Percentiles rank a stretch among this genome's conserved stretches.
phyloP scores from a whole-genome alignment of 2,797 vertebrate genomes.

The Argya squamiceps region DNA sequence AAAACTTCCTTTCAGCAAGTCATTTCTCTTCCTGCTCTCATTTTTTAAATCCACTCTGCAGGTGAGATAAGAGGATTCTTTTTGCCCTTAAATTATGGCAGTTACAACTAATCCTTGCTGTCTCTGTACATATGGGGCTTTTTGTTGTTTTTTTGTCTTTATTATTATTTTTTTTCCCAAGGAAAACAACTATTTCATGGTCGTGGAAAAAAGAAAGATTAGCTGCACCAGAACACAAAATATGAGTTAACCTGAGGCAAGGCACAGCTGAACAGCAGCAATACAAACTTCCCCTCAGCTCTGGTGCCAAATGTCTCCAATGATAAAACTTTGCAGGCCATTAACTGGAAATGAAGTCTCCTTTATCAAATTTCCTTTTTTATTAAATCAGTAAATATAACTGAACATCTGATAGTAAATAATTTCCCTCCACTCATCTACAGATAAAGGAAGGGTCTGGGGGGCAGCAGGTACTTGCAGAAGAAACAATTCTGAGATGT shows the following conservation, averaged over 20 bases:
- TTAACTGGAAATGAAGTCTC: not conserved
- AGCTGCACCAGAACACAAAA: not conserved
- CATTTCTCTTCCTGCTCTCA: not conserved
- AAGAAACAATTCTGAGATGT: not conserved
- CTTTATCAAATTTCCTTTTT: not conserved
- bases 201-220: not conserved
- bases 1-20: constrained; percentile 25
- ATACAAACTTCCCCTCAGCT: not conserved
- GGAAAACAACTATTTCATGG: constrained; percentile 42
- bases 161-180: not conserved
- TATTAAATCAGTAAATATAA: not conserved
- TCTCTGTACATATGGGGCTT: not conserved
- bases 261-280: not conserved
- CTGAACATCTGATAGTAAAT: not conserved
- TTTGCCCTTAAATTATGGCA: constrained; percentile 26
- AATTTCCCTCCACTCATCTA: not conserved
- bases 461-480: not conserved
- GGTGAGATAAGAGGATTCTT: constrained; percentile 34
- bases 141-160: not conserved
- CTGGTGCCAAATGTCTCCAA: not conserved
- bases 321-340: not conserved
- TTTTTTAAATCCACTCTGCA: constrained; percentile 33
- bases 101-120: constrained; percentile 33
- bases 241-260: constrained; percentile 23
- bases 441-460: not conserved